phyloP scores from a whole-genome alignment of 2,797 vertebrate genomes.

The Heteromormyrus szaboi region DNA sequence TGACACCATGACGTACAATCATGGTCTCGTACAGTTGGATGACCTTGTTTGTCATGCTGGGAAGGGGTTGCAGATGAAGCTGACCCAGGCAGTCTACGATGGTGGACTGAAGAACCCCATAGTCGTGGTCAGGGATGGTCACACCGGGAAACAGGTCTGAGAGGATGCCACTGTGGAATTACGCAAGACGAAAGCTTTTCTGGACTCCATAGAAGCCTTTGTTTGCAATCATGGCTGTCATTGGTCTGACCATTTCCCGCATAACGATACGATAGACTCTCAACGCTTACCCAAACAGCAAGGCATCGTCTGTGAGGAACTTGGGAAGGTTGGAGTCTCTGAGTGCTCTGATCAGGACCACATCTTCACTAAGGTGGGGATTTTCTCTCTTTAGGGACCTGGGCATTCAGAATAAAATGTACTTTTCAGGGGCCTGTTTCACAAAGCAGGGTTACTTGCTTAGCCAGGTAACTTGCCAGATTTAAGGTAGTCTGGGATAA shows the following conservation, averaged over 20 bases:
- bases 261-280: neutral
- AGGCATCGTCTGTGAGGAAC: conserved; percentile 71
- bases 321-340: conserved; percentile 77
- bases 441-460: no score
- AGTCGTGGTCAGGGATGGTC: conserved; percentile 75
- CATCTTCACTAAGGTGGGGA: conserved; percentile 73
- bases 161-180: conserved; percentile 68
- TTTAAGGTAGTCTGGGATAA: no score
- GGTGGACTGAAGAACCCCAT: conserved; percentile 72
- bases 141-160: conserved; percentile 83
- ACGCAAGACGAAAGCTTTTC: neutral
- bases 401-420: neutral
- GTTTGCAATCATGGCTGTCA: neutral
- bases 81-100: conserved; percentile 62
- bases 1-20: conserved; percentile 83
- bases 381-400: conserved; percentile 77
- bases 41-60: conserved; percentile 66
- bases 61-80: conserved; percentile 67
- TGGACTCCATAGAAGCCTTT: neutral
- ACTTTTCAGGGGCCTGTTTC: neutral
- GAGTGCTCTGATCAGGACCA: conserved; percentile 77
- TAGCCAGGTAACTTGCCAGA: no score
- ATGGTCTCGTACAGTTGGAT: conserved; percentile 87
- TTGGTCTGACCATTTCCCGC: no score
- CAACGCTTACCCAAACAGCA: conserved; percentile 66